phyloP scores from a whole-genome alignment of 2,797 vertebrate genomes.

The Pagetopsis macropterus region DNA sequence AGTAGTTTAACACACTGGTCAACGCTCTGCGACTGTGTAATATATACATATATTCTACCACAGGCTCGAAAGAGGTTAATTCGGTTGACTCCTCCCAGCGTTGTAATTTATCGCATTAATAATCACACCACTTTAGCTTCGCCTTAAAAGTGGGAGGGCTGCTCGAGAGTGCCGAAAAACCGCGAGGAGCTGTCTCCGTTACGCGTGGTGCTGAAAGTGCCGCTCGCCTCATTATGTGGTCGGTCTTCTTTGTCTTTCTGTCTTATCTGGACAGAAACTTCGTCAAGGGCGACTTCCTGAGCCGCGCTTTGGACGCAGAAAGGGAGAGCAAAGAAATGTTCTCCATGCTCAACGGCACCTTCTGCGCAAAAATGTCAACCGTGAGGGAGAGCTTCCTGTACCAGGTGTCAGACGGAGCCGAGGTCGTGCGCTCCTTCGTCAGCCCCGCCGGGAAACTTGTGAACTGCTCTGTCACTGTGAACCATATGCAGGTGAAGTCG shows the following conservation, averaged over 20 bases:
- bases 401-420: slow-evolving; percentile 83
- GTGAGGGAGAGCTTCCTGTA: slow-evolving; percentile 62
- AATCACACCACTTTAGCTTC: slow-evolving; percentile 68
- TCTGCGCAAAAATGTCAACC: slow-evolving; percentile 75
- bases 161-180: slow-evolving; percentile 14
- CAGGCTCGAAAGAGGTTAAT: slow-evolving; percentile 66
- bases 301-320: slow-evolving; percentile 66
- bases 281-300: slow-evolving; percentile 68
- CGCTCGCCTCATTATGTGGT: slow-evolving; percentile 77
- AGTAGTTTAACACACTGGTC: not conserved
- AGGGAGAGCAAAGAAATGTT: slow-evolving; percentile 71
- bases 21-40: not conserved
- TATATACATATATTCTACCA: not conserved
- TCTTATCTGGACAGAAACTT: slow-evolving; percentile 82
- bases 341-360: slow-evolving; percentile 71
- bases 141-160: slow-evolving; percentile 73
- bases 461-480: slow-evolving; percentile 68
- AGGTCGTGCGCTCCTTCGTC: slow-evolving; percentile 74
- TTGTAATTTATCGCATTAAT: slow-evolving; percentile 73
- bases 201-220: slow-evolving; percentile 84
- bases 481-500: slow-evolving; percentile 69
- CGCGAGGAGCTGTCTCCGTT: slow-evolving; percentile 81
- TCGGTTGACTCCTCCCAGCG: slow-evolving; percentile 80
- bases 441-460: slow-evolving; percentile 67
- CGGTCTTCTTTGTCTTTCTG: slow-evolving; percentile 82